Evolutionary conservation across 2,113 vertebrate genomes (phyloP).

Genomic region (Tretioscincus oriximinensis): DNA sequence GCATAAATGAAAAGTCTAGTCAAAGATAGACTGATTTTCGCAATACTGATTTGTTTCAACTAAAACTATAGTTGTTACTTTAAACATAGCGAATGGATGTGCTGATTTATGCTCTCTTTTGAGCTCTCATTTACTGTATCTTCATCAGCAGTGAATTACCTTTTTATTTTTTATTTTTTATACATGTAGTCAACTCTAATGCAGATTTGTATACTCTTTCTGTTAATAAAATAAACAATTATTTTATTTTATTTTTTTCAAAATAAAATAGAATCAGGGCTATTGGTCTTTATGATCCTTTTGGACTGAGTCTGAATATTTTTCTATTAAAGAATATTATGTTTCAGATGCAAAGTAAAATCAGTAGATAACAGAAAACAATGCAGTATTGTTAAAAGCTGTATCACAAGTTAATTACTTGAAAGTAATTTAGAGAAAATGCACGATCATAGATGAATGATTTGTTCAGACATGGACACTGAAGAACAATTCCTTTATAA

Average conservation of each 20-base stretch:
- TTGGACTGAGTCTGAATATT: background rate
- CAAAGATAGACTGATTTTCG: no score
- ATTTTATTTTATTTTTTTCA: background rate
- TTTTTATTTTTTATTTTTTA: no score
- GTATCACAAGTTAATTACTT: background rate
- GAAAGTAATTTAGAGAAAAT: slow-evolving; percentile 28
- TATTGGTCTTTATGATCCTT: background rate
- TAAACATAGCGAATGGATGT: no score
- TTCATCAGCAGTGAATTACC: no score
- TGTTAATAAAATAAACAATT: background rate
- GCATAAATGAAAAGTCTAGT: no score
- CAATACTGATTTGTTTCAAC: no score
- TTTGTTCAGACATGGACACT: slow-evolving; percentile 20
- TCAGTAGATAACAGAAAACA: background rate
- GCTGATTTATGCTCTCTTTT: no score
- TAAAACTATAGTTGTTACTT: no score
- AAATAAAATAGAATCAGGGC: background rate
- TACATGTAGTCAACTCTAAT: no score
- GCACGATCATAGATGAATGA: background rate
- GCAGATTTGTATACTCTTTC: background rate
- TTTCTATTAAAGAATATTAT: no score
- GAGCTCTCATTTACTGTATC: no score
- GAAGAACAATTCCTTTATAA: slow-evolving; percentile 11
- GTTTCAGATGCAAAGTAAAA: slow-evolving; percentile 8
- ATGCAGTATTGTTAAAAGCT: slow-evolving; percentile 2